Evolutionary conservation across 2,113 vertebrate species (phyloP).

Genomic region (Tichodroma muraria): DNA sequence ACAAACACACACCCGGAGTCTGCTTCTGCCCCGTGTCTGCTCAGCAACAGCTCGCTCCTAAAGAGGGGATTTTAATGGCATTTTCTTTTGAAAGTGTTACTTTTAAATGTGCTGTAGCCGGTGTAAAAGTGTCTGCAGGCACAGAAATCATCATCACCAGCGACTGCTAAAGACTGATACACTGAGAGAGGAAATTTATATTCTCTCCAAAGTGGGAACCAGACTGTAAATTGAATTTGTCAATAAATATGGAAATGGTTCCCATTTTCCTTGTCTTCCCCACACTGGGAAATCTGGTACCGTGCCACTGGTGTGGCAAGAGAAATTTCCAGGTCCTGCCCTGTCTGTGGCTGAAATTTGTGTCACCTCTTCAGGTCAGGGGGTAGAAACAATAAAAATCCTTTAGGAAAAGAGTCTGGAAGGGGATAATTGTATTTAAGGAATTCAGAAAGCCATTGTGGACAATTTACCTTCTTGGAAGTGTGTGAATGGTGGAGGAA

Average conservation of each 20-base stretch:
- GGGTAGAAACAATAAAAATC: not conserved
- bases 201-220: not conserved
- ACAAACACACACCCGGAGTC: not conserved
- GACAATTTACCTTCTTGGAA: not conserved
- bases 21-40: not conserved
- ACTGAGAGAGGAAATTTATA: not conserved
- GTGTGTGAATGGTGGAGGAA: not conserved
- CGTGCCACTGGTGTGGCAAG: not conserved
- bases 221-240: conserved; percentile 52
- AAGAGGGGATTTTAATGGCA: conserved; percentile 14
- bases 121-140: conserved; percentile 23
- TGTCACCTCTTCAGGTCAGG: not conserved
- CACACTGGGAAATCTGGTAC: not conserved
- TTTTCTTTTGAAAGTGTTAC: not conserved
- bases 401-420: not conserved
- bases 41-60: conserved; percentile 25
- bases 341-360: not conserved
- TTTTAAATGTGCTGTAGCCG: not conserved
- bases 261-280: not conserved
- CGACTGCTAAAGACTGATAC: conserved; percentile 29
- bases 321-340: not conserved
- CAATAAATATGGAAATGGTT: conserved; percentile 60
- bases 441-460: not conserved
- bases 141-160: not conserved
- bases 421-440: not conserved